Evolutionary conservation across 2,113 vertebrate genomes (phyloP), one percentile per base, ranked within the genome.

Genomic region (Cephalopterus ornatus): DNA sequence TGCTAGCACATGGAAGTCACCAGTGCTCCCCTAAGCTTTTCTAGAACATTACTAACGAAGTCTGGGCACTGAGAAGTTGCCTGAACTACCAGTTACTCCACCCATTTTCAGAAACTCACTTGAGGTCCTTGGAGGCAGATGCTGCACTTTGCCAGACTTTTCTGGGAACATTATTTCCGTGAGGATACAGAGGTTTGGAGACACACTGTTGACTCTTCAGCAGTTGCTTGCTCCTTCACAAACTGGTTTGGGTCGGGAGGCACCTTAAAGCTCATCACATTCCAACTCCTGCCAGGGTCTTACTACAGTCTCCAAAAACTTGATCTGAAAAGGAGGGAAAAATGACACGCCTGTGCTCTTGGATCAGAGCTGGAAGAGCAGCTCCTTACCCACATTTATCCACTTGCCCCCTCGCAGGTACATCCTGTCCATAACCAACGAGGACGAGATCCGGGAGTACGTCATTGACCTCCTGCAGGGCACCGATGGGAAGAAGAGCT

Each of bases 401-500:
- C 7, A 4, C 26, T 46, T 27, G 21, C 59, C 39, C 46, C 20
- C 66, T 37, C 26, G 7, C 70, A 99, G 99, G 93, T 99, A 99
- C 84, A 98, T 99, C 91, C 95, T 99, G 30, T 99, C 99, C 5
- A 99, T 99, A 79, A 98, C 99, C 21, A 98, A 96, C 3, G 98
- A 98, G 44, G 99, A 99, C 0, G 99, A 99, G 97, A 98, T 99
- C 63, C 98, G 98, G 58, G 99, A 99, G 59, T 99, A 99, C 9
- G 97, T 99, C 6, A 95, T 98, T 21, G 99, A 99, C 88, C 98
- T 99, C 20, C 96, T 99, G 21, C 99, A 99, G 92, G 99, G 99
- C 53, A 98, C 98, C 0, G 99, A 99, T 0, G 99, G 98, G 24
- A 98, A 95, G 70, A 99, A 99, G 95, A 96, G 97, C 41, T 91